Base-by-base conservation (phyloP, 2,888 invertebrate genomes). In the Oithona nana region DNA sequence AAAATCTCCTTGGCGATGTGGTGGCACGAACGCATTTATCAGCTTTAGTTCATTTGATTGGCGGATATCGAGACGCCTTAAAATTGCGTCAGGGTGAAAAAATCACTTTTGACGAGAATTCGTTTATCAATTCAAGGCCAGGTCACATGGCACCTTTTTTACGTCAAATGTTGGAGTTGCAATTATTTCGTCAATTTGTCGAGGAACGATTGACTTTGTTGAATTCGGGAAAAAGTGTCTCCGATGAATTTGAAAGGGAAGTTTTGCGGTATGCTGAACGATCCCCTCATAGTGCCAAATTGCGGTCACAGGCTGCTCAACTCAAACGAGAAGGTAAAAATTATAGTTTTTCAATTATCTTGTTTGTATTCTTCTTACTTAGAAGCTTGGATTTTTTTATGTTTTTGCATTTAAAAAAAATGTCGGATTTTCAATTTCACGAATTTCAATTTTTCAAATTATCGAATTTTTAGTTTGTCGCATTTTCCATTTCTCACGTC, bases 181-280 rank as follows among this genome's bases (percentile, higher is more conserved):
- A 95, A 77, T 92, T 93, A 72, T 94, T 94, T 73, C 88, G 76
- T 56, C 75, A 90, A 86, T 93, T 97, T 73, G 88, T 97, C 70
- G 93, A 94, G 71, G 94, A 93, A 74, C 80, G 95, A 68, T 76
- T 95, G 67, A 86, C 88, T 68, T 83, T 92, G 79, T 78, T 95
- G 66, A 94, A 93, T 72, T 83, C 85, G n/a, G 94, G 95, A 0
- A 78, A 84, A 64, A 89, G 92, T 0, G 89, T 90, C 72, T 86
- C 86, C 39, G 95, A 97, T 73, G 89, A 94, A 71, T 97, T 97
- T 74, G 95, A 97, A 74, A 79, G 84, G 70, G 94, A 95, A 74
- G 84, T 82, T 64, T 84, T 79, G 73, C 80, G 78, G 66, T 81
- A 82, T 70, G 80, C 80, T 3, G 82, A 82, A 66, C 78, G 79